Evolutionary conservation across 2,888 invertebrate species (phyloP).

Genomic region (Liposcelis brunnea): DNA sequence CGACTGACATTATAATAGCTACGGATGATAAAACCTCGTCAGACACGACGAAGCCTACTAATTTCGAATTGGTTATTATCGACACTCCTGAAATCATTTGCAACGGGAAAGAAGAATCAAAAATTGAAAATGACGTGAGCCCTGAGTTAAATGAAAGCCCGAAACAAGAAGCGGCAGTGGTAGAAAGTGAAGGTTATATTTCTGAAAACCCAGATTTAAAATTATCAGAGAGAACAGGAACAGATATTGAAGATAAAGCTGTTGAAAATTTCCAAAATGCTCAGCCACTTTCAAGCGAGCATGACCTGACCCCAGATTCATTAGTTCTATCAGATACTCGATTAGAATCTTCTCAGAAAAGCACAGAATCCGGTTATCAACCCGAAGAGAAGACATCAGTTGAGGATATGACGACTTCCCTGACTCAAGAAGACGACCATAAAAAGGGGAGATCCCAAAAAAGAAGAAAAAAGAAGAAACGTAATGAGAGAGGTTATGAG

Average conservation of each 20-base stretch:
- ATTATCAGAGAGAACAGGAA: not conserved
- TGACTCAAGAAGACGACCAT: not conserved
- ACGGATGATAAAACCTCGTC: conserved; percentile 10
- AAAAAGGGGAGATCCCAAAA: not conserved
- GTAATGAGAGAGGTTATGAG: not conserved
- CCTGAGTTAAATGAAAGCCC: too few relatives aligned
- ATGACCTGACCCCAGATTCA: not conserved
- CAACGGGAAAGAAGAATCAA: not conserved
- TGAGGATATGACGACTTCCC: conserved; percentile 6
- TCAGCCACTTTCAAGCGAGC: too few relatives aligned
- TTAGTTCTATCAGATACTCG: not conserved
- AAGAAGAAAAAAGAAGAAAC: conserved; percentile 2
- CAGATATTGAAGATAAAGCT: not conserved
- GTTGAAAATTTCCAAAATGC: not conserved
- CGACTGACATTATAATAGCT: conserved; percentile 7
- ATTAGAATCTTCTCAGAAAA: not conserved
- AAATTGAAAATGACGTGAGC: not conserved
- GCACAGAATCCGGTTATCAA: conserved; percentile 8
- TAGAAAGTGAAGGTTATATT: conserved; percentile 3
- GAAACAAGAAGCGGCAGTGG: not conserved
- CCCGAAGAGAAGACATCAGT: conserved; percentile 9
- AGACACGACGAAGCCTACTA: conserved; percentile 15
- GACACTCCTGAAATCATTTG: conserved; percentile 16
- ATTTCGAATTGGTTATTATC: conserved; percentile 17
- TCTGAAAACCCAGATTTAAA: conserved; percentile 6